A percentile compares a stretch with the other conserved stretches of the same genome.
phyloP scores from a whole-genome alignment of 2,888 invertebrate species.

The Sisyra terminalis region DNA sequence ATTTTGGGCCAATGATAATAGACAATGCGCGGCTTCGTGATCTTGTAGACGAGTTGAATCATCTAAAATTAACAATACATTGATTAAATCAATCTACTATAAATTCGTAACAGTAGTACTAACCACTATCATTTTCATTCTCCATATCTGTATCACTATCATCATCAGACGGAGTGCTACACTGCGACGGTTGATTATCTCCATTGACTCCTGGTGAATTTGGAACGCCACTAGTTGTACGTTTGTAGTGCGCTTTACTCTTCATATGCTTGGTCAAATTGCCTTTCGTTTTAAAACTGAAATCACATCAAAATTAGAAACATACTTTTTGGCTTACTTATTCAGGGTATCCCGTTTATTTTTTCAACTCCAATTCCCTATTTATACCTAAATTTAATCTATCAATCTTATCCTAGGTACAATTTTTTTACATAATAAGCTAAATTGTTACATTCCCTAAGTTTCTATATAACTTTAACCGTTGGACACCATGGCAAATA shows the following conservation, averaged over 20 bases:
- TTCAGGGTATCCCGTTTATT: no score
- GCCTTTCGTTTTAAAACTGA: slow-evolving; percentile 94
- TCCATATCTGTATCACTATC: slow-evolving; percentile 51
- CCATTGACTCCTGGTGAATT: slow-evolving; percentile 50
- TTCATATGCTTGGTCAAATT: slow-evolving; percentile 98
- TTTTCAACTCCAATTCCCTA: no score
- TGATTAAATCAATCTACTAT: no score
- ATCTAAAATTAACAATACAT: slow-evolving; percentile 27
- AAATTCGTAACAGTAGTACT: slow-evolving; percentile 17
- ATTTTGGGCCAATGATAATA: slow-evolving; percentile 54
- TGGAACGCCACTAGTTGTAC: slow-evolving; percentile 61
- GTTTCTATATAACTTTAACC: no score
- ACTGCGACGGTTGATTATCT: slow-evolving; percentile 40
- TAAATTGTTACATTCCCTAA: no score
- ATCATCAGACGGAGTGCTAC: slow-evolving; percentile 28
- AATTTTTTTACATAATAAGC: no score
- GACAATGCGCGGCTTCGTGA: slow-evolving; percentile 71
- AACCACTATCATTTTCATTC: slow-evolving; percentile 48
- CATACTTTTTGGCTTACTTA: slow-evolving; percentile 7
- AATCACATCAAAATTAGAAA: slow-evolving; percentile 17
- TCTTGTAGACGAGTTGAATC: slow-evolving; percentile 57
- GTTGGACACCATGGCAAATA: no score
- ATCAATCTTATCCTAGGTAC: no score
- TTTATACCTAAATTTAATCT: no score
- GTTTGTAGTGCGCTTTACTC: slow-evolving; percentile 92